Evolutionary conservation across 2,113 vertebrate genomes (phyloP).

Genomic region (Amphiprion percula): DNA sequence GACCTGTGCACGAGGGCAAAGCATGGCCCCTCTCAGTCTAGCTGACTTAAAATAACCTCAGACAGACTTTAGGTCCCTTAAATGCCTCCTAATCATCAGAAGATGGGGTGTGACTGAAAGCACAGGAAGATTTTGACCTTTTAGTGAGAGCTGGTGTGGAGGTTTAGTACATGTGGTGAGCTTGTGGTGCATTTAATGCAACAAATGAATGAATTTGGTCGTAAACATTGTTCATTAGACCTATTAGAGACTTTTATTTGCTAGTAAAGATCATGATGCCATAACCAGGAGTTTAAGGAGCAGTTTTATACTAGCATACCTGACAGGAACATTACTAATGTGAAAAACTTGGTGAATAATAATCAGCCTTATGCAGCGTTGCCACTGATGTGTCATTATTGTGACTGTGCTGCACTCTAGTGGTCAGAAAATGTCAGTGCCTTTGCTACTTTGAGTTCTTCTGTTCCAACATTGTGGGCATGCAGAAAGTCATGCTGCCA

Average conservation of each 20-base stretch:
- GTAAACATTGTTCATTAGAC: background rate
- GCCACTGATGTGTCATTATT: background rate
- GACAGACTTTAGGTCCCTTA: background rate
- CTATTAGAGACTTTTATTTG: background rate
- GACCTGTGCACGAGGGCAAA: conserved; percentile 33
- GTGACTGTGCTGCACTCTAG: conserved; percentile 43
- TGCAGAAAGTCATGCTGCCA: background rate
- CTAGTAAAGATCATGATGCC: background rate
- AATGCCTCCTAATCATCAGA: conserved; percentile 35
- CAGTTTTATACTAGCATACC: background rate
- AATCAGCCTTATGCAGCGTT: background rate
- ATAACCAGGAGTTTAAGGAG: background rate
- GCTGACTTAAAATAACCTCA: background rate
- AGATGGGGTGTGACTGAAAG: background rate
- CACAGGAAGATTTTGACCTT: background rate
- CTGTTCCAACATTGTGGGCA: background rate
- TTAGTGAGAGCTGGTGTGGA: background rate
- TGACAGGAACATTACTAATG: background rate
- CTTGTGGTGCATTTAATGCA: background rate
- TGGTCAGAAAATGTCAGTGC: conserved; percentile 1
- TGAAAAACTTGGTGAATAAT: background rate
- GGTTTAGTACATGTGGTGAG: background rate
- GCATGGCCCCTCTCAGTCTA: conserved; percentile 33
- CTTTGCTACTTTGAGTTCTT: background rate
- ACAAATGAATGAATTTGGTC: background rate